phyloP scores from a whole-genome alignment of 1,140 invertebrate species.

The Bombyx mandarina region DNA sequence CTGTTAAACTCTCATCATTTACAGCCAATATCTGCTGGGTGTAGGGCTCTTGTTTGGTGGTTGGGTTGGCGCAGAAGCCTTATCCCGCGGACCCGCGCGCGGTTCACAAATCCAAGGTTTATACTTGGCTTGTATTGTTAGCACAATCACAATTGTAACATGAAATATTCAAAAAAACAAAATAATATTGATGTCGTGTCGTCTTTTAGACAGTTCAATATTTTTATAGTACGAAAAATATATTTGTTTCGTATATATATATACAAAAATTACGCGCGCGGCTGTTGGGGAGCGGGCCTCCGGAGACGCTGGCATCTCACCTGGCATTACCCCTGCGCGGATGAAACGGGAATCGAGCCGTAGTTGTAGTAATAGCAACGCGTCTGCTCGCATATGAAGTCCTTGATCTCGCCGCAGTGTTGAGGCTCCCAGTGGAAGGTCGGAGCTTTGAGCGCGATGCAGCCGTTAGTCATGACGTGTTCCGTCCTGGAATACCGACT shows the following conservation, averaged over 20 bases:
- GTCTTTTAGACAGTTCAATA: conserved; percentile 10
- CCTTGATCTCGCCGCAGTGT: conserved; percentile 86
- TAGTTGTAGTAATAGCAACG: conserved; percentile 93
- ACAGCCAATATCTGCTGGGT: conserved; percentile 49
- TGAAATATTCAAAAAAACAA: background rate
- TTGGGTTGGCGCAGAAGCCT: conserved; percentile 65
- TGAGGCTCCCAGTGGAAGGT: conserved; percentile 84
- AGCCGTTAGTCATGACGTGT: conserved; percentile 76
- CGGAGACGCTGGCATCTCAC: conserved; percentile 71
- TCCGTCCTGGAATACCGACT: conserved; percentile 70
- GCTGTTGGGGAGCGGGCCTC: conserved; percentile 55
- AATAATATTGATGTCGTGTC: background rate
- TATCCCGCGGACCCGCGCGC: conserved; percentile 59
- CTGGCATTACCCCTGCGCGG: conserved; percentile 87
- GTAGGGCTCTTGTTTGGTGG: conserved; percentile 71
- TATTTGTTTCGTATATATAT: background rate
- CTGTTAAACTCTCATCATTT: conserved; percentile 14
- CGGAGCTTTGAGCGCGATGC: conserved; percentile 81
- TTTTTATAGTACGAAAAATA: conserved; percentile 3
- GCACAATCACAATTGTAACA: conserved; percentile 29
- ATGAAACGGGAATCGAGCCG: conserved; percentile 88
- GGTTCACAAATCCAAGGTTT: conserved; percentile 25
- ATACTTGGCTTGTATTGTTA: conserved; percentile 30
- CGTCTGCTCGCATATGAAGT: conserved; percentile 91
- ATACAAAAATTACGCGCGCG: conserved; percentile 34